Conservation (phyloP, 2,797 vertebrate genomes). For the Phrynocephalus vlangalii region DNA sequence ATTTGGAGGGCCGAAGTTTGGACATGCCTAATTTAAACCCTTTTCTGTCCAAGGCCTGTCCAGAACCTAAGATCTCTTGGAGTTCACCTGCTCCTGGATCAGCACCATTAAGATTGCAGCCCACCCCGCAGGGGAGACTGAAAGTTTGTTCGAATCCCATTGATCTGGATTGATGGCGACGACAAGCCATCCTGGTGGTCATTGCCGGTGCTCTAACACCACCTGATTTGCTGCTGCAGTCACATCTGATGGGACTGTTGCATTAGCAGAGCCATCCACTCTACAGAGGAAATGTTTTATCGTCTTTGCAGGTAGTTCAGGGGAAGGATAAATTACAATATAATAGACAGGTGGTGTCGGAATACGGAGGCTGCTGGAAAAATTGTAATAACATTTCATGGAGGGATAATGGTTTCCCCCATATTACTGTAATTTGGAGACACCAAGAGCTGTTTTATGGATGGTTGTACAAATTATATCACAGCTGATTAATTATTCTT, state of each 20-base stretch:
- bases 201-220: not conserved
- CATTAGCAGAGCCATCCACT: conserved; percentile 19
- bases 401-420: not conserved
- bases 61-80: no score
- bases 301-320: not conserved
- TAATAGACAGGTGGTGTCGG: not conserved
- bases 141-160: not conserved
- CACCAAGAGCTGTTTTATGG: not conserved
- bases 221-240: conserved; percentile 4
- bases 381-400: conserved; percentile 13
- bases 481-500: conserved; percentile 1
- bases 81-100: no score
- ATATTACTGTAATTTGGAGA: not conserved
- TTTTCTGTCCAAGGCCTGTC: no score
- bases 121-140: not conserved
- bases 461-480: conserved; percentile 38
- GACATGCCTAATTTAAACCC: no score
- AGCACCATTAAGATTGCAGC: not conserved
- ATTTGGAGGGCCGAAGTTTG: no score
- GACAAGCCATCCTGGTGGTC: not conserved
- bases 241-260: conserved; percentile 2
- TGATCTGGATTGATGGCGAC: not conserved
- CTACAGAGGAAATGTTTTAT: not conserved
- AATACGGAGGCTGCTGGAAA: not conserved
- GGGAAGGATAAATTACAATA: not conserved